Percentiles rank a stretch among this genome's conserved stretches.
Evolutionary conservation across 1,140 invertebrate species (phyloP).

Genomic region (Argopecten irradians): DNA sequence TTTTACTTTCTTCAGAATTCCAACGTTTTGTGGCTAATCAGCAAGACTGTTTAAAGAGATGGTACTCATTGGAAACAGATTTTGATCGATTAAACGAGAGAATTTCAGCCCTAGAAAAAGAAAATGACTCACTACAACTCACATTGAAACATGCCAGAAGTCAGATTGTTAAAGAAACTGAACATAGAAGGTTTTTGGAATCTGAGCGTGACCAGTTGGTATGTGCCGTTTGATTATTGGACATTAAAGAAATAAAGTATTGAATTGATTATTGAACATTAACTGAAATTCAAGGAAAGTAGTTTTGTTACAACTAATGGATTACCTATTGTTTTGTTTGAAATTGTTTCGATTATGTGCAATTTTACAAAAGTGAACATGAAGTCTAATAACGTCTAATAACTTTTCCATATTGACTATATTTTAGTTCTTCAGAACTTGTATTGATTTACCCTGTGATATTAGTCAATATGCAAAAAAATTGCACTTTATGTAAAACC

Average conservation of each 20-base stretch:
- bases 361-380: too few species aligned
- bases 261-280: too few species aligned
- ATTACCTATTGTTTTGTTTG: too few species aligned
- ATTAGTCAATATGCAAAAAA: too few species aligned
- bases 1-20: constrained; percentile 81
- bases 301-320: too few species aligned
- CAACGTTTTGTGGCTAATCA: constrained; percentile 83
- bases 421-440: too few species aligned
- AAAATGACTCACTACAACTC: constrained; percentile 84
- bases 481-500: too few species aligned
- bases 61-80: constrained; percentile 83
- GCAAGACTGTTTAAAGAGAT: constrained; percentile 84
- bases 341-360: too few species aligned
- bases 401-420: too few species aligned
- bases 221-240: background rate
- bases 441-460: too few species aligned
- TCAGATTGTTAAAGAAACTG: constrained; percentile 45
- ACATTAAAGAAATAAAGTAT: background rate
- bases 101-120: constrained; percentile 82
- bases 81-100: constrained; percentile 82
- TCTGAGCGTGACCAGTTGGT: constrained; percentile 42
- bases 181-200: constrained; percentile 38
- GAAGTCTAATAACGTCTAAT: too few species aligned
- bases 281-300: too few species aligned
- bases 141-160: constrained; percentile 83